Evolutionary conservation across 2,888 invertebrate species (phyloP), one percentile per base, ranked within the genome.

Genomic region (Idaea aversata): DNA sequence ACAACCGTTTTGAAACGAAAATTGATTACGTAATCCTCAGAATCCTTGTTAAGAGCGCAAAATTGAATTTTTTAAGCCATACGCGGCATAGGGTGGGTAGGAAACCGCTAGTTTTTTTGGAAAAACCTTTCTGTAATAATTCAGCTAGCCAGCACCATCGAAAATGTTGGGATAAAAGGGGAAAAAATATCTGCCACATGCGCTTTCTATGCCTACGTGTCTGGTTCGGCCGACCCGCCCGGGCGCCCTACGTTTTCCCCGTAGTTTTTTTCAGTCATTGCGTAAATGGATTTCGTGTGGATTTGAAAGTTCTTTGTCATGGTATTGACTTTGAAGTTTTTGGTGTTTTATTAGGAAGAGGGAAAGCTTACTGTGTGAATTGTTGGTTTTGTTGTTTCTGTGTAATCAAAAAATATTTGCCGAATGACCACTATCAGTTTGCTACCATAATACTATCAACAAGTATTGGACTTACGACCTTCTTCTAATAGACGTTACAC

Each of bases 31-130:
- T 71, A 79, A 75, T 74, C 68, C 67, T 71, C 69, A 66, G 71
- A 76, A 75, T 74, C 72, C 69, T 76, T 67, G 73, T 68, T 73
- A 74, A 76, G 71, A 64, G 73, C 70, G 71, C 67, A 77, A 79
- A 79, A 83, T 84, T 81, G 79, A 81, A 80, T 82, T 82, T 84
- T 83, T 80, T 81, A 82, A 80, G 72, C 79, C 77, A 77, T 77
- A 78, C 73, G 76, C 72, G 66, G 70, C 77, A 74, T 79, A 81
- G 80, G 79, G 78, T 75, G 74, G 67, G 62, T 62, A 72, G 62
- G 70, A 73, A 70, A 72, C 67, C 71, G 73, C 73, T 76, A 78
- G 79, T 78, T 81, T 80, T 80, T 81, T 81, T 76, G 70, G 69
- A 72, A 78, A 82, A 81, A 82, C 81, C 80, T 80, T 75, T 79